Percentiles rank a stretch among this genome's conserved stretches.
Conservation (phyloP, 2,797 vertebrate species). For the Cuculus canorus region DNA sequence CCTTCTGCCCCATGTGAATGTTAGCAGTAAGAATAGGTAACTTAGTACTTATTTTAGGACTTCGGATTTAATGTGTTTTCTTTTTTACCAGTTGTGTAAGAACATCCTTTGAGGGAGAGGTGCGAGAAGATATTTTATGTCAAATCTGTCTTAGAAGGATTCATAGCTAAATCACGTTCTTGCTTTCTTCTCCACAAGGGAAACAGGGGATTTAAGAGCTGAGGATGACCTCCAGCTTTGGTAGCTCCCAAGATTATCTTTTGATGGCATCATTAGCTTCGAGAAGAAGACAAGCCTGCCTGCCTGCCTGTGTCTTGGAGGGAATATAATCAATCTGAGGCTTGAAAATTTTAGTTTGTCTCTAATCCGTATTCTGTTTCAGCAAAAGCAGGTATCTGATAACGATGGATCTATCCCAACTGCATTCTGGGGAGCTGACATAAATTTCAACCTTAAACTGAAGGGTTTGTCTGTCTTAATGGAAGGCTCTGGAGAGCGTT, state of each 20-base stretch:
- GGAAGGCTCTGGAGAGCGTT: constrained; percentile 9
- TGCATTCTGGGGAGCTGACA: neutral
- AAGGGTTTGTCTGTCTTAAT: neutral
- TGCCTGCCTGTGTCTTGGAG: neutral
- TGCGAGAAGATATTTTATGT: neutral
- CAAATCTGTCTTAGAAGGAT: neutral
- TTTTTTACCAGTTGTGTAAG: neutral
- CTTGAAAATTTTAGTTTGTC: constrained; percentile 20
- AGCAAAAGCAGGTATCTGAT: neutral
- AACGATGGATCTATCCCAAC: neutral
- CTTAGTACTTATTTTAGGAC: neutral
- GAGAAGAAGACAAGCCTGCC: neutral
- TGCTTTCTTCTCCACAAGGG: neutral
- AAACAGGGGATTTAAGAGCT: neutral
- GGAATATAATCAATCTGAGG: neutral
- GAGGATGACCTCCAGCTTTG: constrained; percentile 26
- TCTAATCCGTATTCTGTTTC: constrained; percentile 1
- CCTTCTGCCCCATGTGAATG: neutral
- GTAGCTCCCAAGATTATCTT: constrained; percentile 14
- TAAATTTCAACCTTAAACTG: constrained; percentile 22
- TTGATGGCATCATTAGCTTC: constrained; percentile 1
- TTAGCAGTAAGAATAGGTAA: neutral
- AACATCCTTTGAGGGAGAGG: neutral
- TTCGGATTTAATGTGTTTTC: neutral
- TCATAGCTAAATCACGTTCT: neutral